phyloP scores from a whole-genome alignment of 2,888 invertebrate species.

The Sepioteuthis lessoniana region DNA sequence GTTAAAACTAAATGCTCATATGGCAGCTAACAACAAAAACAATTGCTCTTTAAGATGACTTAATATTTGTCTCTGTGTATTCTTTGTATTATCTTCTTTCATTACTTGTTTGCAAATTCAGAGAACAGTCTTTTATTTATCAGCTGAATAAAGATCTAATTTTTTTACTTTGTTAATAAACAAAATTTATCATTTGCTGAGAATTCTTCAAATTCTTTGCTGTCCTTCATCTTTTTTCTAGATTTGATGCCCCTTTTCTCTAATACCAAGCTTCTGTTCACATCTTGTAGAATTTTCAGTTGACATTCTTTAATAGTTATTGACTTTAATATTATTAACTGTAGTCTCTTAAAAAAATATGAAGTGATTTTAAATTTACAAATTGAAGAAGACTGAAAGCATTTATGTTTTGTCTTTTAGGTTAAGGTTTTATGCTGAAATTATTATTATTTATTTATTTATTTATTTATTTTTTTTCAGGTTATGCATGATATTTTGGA shows the following conservation, averaged over 20 bases:
- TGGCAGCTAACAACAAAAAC: too few species aligned
- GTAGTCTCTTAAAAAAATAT: neutral
- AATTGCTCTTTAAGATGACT: too few species aligned
- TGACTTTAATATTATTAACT: neutral
- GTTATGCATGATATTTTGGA: slow-evolving; percentile 96
- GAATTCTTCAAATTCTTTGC: too few species aligned
- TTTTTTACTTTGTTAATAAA: too few species aligned
- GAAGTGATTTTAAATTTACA: neutral
- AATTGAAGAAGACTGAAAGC: neutral
- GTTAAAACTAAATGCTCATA: too few species aligned
- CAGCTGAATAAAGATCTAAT: neutral
- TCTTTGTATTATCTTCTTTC: slow-evolving; percentile 76
- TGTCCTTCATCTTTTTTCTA: too few species aligned
- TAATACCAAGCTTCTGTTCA: too few species aligned
- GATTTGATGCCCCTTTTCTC: too few species aligned
- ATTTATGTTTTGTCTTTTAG: neutral
- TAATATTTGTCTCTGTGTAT: neutral
- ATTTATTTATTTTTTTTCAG: slow-evolving; percentile 57
- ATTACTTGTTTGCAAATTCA: slow-evolving; percentile 99
- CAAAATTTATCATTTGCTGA: too few species aligned
- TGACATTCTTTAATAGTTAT: too few species aligned
- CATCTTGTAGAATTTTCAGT: too few species aligned
- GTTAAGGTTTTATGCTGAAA: neutral
- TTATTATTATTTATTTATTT: too few species aligned
- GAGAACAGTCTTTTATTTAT: slow-evolving; percentile 87